Percentiles rank a stretch among this genome's conserved stretches.
Conservation (phyloP, 2,113 vertebrate genomes). For the Eurystomus gularis region DNA sequence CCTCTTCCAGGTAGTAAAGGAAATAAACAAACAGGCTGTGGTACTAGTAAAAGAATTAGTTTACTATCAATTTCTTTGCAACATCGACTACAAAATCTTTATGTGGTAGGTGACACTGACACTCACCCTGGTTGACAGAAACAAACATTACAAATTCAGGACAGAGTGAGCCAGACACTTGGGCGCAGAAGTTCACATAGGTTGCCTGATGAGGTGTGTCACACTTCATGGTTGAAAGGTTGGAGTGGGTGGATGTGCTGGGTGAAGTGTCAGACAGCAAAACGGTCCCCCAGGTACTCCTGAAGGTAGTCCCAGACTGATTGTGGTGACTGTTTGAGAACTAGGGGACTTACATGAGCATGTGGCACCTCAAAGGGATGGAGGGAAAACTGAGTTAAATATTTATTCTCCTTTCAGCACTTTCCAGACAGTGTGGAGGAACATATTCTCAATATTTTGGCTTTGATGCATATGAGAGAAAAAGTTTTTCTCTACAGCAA, state of each 20-base stretch:
- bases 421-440: background rate
- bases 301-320: background rate
- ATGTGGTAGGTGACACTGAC: background rate
- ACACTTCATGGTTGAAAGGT: fast-evolving
- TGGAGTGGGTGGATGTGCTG: background rate
- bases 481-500: background rate
- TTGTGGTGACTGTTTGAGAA: background rate
- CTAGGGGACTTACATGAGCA: background rate
- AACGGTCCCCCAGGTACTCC: background rate
- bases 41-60: background rate
- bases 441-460: background rate
- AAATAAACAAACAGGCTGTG: background rate
- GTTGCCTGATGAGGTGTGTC: background rate
- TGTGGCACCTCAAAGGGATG: background rate
- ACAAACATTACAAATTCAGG: background rate
- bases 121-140: background rate
- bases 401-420: background rate
- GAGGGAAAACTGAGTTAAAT: background rate
- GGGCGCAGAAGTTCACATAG: background rate
- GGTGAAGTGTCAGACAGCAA: background rate
- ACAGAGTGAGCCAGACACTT: background rate
- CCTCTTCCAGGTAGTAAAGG: background rate
- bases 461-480: background rate
- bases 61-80: background rate
- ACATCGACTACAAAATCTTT: background rate